A percentile compares a stretch with the other conserved stretches of the same genome.
These are phyloP conservation scores for Cuniculus paca DNA, from an alignment of 2,797 vertebrate genomes.

Conservation along the genomic window DNA sequence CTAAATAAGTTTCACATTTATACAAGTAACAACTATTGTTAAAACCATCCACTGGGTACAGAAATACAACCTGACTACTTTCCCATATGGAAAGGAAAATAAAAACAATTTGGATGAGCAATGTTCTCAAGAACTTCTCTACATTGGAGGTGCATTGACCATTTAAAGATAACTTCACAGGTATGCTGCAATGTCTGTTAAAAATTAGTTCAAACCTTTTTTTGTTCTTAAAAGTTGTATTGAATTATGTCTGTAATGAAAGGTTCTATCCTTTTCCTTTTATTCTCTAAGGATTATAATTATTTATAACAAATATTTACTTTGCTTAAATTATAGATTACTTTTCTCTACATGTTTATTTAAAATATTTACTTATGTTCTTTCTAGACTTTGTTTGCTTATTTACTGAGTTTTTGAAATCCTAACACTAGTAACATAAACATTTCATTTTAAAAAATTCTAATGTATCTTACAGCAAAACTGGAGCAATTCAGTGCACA, in stretches of 20 bases:
- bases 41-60: not conserved
- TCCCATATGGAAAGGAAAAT: not conserved
- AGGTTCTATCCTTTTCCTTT: not conserved
- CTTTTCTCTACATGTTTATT: not conserved
- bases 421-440: not conserved
- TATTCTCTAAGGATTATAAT: not conserved
- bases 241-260: not conserved
- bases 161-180: not conserved
- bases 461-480: not conserved
- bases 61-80: not conserved
- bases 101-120: not conserved
- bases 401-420: not conserved
- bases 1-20: not conserved
- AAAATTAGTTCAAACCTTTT: not conserved
- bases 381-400: not conserved
- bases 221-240: constrained; percentile 4
- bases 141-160: not conserved
- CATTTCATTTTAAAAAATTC: not conserved
- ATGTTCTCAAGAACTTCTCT: not conserved
- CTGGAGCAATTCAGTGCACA: not conserved
- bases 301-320: not conserved
- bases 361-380: not conserved
- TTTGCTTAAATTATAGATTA: not conserved
- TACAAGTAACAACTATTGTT: not conserved
- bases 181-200: not conserved